Evolutionary conservation across 2,113 vertebrate species (phyloP), one percentile per base, ranked within the genome.

Genomic region (Pedetes capensis): DNA sequence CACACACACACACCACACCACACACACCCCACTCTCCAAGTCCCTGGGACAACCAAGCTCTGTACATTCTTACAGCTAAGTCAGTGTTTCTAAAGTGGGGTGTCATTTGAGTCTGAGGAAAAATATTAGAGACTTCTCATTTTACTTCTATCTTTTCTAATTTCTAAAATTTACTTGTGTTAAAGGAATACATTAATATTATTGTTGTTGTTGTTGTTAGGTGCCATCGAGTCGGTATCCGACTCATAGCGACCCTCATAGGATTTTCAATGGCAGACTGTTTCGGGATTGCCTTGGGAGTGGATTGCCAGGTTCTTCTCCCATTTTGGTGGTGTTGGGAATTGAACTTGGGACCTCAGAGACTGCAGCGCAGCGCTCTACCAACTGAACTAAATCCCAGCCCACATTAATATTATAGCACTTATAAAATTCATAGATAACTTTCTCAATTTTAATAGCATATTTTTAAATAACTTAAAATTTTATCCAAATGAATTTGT

Each of bases 141-240:
- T 89, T 91, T 80, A 64, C 22, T 61, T 79, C 42, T 55, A 37
- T 78, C 49, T 83, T 80, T 55, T 61, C 49, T 91, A 55, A 68
- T 85, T 89, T 89, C 44, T 81, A n/a, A 66, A 63, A 89, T 68
- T 49, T 37, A 42, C 81, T 80, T 93, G 55, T 78, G 37, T 85
- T 88, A 80, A 86, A 59, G 23, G 23, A 47, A n/a, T n/a, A n/a
- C 53, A 55, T 55, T 55, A n/a, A 64, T 59, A 32, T 34, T 42
- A 22, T n/a, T n/a, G n/a, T n/a, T n/a, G n/a, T n/a, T n/a, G n/a
- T n/a, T n/a, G n/a, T n/a, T n/a, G n/a, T n/a, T n/a, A n/a, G n/a
- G n/a, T n/a, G n/a, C n/a, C n/a, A n/a, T n/a, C n/a, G n/a, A n/a
- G n/a, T n/a, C n/a, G n/a, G n/a, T n/a, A n/a, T n/a, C n/a, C n/a